These are phyloP conservation scores for Cephus cinctus DNA, from an alignment of 1,140 invertebrate genomes.

Conservation along the genomic window DNA sequence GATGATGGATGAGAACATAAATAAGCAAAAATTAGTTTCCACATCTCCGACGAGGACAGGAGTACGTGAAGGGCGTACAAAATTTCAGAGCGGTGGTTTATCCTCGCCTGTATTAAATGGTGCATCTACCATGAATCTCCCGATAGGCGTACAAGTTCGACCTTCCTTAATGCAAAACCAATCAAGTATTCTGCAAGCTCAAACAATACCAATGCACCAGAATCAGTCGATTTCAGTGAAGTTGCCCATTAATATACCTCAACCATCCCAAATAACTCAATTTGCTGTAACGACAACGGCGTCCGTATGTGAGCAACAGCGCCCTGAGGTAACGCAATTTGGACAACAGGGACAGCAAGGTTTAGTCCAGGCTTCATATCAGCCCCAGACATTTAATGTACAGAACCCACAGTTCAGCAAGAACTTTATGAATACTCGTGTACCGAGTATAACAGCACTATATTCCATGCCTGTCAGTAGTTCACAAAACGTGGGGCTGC, in stretches of 20 bases:
- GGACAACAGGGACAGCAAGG: slow-evolving; percentile 6
- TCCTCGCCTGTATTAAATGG: background rate
- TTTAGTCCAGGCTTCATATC: slow-evolving; percentile 22
- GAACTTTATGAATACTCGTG: slow-evolving; percentile 31
- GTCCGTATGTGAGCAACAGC: slow-evolving; percentile 1
- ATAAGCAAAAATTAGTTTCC: background rate
- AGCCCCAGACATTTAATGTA: slow-evolving; percentile 37
- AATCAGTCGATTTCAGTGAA: too few species aligned
- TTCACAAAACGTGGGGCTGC: slow-evolving; percentile 19
- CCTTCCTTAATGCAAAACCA: background rate
- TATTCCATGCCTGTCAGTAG: slow-evolving; percentile 14
- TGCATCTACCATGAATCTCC: background rate
- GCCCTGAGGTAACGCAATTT: slow-evolving; percentile 19
- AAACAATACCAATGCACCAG: too few species aligned
- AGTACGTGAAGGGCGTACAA: too few species aligned
- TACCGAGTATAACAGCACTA: slow-evolving; percentile 13
- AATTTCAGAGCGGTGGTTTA: too few species aligned
- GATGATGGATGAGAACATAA: slow-evolving; percentile 27
- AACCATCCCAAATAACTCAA: slow-evolving; percentile 3
- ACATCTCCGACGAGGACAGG: slow-evolving; percentile 1
- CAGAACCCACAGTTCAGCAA: slow-evolving; percentile 42
- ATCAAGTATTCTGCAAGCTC: too few species aligned
- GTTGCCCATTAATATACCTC: slow-evolving; percentile 1
- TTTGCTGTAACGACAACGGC: background rate
- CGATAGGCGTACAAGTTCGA: background rate